Percentiles rank a stretch among this genome's conserved stretches.
Conservation (phyloP, 2,888 invertebrate genomes). For the Chymomyza caudatula region DNA sequence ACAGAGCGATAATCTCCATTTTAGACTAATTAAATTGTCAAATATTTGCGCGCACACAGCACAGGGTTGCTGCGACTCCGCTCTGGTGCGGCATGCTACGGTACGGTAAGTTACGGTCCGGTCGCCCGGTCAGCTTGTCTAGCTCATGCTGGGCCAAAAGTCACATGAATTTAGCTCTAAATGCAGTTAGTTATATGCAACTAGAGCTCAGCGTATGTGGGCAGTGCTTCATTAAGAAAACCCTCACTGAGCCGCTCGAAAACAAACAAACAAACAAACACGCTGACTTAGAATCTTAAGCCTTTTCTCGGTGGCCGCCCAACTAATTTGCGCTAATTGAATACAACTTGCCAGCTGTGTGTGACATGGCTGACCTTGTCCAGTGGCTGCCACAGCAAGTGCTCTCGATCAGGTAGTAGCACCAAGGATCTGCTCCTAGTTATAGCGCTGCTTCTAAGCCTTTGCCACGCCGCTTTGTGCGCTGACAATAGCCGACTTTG, state of each 20-base stretch:
- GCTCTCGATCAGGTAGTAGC: slow-evolving; percentile 23
- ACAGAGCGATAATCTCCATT: slow-evolving; percentile 66
- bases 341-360: too few species aligned
- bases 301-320: slow-evolving; percentile 1
- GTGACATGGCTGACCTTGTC: not conserved
- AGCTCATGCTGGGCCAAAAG: not conserved
- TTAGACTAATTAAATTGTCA: slow-evolving; percentile 77
- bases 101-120: slow-evolving; percentile 2
- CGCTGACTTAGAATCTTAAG: not conserved
- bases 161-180: not conserved
- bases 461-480: slow-evolving; percentile 16
- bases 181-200: too few species aligned
- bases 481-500: slow-evolving; percentile 3
- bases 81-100: not conserved
- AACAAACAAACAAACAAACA: slow-evolving; percentile 16
- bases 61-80: not conserved
- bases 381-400: not conserved
- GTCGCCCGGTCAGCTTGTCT: not conserved
- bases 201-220: not conserved
- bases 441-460: not conserved
- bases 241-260: slow-evolving; percentile 2
- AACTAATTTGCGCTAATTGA: slow-evolving; percentile 7
- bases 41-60: slow-evolving; percentile 64
- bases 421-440: not conserved
- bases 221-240: slow-evolving; percentile 10